These are phyloP conservation scores for Chloebia gouldiae DNA, from an alignment of 2,113 vertebrate genomes.

Conservation along the genomic window DNA sequence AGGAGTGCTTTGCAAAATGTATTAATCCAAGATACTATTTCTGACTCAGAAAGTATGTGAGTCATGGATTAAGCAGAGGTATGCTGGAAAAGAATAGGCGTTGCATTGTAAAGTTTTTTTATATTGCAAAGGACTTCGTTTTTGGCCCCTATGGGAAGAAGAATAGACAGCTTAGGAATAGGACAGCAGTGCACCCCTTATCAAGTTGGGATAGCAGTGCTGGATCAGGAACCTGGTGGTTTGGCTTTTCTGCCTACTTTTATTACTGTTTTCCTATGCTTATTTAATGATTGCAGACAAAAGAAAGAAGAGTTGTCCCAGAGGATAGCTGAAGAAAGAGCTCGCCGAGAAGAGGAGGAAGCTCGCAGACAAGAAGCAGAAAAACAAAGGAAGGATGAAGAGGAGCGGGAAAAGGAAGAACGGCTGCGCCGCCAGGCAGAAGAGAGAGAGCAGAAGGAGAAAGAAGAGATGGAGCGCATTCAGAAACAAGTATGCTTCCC, in stretches of 20 bases:
- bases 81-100: not conserved
- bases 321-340: conserved; percentile 84
- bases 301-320: conserved; percentile 87
- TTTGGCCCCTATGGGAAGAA: not conserved
- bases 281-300: conserved; percentile 67
- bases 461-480: conserved; percentile 77
- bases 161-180: not conserved
- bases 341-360: conserved; percentile 86
- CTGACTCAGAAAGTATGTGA: not conserved
- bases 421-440: conserved; percentile 52
- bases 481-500: conserved; percentile 82
- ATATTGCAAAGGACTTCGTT: not conserved
- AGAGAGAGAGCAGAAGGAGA: conserved; percentile 79
- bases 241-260: not conserved
- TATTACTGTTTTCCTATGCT: not conserved
- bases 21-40: not conserved
- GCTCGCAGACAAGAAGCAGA: conserved; percentile 78
- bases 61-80: not conserved
- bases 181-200: not conserved
- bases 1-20: not conserved
- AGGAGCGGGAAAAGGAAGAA: conserved; percentile 73
- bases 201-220: not conserved
- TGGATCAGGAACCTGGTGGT: not conserved
- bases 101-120: not conserved
- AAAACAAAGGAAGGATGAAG: conserved; percentile 69